phyloP scores from a whole-genome alignment of 2,113 vertebrate genomes.

The Python bivittatus region DNA sequence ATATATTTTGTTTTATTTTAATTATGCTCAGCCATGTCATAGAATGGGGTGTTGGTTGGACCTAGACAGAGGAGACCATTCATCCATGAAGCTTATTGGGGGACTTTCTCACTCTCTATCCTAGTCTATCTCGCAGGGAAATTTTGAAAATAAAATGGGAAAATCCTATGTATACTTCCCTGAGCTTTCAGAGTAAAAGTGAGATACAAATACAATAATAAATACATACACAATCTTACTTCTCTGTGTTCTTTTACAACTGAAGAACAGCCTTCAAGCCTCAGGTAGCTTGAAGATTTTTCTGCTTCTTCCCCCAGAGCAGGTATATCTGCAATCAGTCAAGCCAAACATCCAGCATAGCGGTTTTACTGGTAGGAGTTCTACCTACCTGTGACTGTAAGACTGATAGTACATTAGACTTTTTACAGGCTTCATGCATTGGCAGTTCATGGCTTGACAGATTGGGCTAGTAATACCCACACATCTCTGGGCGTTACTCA shows the following conservation, averaged over 20 bases:
- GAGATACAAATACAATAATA: not conserved
- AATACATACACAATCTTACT: not conserved
- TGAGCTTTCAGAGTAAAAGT: not conserved
- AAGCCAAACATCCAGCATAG: not conserved
- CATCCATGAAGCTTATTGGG: not conserved
- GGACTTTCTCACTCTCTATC: not conserved
- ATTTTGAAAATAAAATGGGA: not conserved
- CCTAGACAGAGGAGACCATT: not conserved
- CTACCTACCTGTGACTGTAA: not conserved
- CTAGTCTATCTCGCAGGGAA: not conserved
- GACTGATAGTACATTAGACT: not conserved
- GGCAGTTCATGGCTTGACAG: not conserved
- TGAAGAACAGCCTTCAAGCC: not conserved
- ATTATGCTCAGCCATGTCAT: not conserved
- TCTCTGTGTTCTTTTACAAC: not conserved
- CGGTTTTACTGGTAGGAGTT: not conserved
- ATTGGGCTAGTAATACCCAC: not conserved
- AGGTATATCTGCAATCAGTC: not conserved
- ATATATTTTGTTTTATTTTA: not conserved
- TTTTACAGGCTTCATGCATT: not conserved
- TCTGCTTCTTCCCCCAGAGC: not conserved
- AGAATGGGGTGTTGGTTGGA: not conserved
- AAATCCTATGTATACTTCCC: not conserved
- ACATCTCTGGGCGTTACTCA: not conserved
- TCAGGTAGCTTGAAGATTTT: not conserved